These are phyloP conservation scores for Halocynthia roretzi DNA, from an alignment of 23 tunicate species.

Conservation along the genomic window DNA sequence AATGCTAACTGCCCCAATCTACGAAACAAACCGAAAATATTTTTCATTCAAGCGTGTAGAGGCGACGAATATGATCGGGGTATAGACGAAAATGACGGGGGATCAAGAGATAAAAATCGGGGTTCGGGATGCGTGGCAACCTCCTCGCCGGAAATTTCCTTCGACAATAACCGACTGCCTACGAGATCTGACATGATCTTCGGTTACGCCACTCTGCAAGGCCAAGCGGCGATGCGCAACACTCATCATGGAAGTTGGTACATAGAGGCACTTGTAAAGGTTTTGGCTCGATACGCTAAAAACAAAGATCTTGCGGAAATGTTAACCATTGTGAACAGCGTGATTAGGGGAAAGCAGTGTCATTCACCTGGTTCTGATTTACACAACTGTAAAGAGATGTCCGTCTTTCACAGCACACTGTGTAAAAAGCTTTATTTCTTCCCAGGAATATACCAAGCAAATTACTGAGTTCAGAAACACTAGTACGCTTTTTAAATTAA, in stretches of 20 bases:
- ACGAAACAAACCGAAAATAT: conserved; percentile 74
- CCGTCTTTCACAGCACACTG: conserved; percentile 36
- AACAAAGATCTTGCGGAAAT: conserved; percentile 45
- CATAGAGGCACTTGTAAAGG: conserved; percentile 43
- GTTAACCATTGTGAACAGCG: conserved; percentile 29
- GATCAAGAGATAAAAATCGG: not conserved
- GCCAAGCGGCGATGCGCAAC: conserved; percentile 50
- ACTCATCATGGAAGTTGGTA: conserved; percentile 60
- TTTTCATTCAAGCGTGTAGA: conserved; percentile 52
- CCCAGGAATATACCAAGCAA: conserved; percentile 28
- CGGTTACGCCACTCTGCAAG: conserved; percentile 36
- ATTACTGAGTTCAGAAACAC: not conserved
- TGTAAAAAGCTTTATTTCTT: conserved; percentile 46
- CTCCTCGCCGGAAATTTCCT: not conserved
- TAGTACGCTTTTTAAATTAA: too few species aligned
- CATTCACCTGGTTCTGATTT: conserved; percentile 1
- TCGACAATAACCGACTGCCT: conserved; percentile 30
- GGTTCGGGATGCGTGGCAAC: not conserved
- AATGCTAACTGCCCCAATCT: conserved; percentile 47
- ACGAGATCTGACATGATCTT: conserved; percentile 56
- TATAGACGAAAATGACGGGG: conserved; percentile 8
- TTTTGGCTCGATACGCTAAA: conserved; percentile 35
- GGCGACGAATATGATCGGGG: conserved; percentile 19
- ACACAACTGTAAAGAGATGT: conserved; percentile 18
- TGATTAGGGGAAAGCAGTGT: conserved; percentile 25